Conservation (phyloP, 2,113 vertebrate species). For the Saccopteryx leptura region DNA sequence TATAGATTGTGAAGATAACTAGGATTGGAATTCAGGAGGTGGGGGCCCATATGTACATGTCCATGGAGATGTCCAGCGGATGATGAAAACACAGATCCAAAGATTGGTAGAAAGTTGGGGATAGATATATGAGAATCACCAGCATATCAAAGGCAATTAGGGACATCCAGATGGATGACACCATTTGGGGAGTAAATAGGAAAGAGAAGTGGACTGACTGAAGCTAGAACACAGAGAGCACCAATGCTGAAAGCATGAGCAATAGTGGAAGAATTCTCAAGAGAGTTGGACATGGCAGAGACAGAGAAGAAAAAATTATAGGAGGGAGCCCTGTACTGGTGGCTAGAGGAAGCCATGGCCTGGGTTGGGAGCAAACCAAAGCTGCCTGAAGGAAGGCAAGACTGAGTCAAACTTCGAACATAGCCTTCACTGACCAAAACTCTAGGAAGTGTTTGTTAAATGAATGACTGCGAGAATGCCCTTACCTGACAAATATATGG, state of each 20-base stretch:
- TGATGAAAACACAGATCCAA: constrained; percentile 59
- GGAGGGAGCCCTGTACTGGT: neutral
- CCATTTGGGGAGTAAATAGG: constrained; percentile 7
- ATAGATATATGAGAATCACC: constrained; percentile 12
- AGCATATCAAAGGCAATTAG: constrained; percentile 50
- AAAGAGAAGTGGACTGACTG: constrained; percentile 16
- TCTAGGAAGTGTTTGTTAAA: constrained; percentile 31
- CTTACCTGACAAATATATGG: accelerated
- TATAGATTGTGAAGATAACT: constrained; percentile 56
- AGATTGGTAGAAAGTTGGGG: neutral
- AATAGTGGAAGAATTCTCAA: constrained; percentile 21
- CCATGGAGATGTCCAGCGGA: constrained; percentile 38
- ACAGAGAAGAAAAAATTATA: neutral
- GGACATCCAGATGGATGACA: constrained; percentile 31
- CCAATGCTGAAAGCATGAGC: neutral
- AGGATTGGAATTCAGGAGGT: constrained; percentile 50
- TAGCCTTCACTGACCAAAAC: constrained; percentile 35
- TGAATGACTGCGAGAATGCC: constrained; percentile 24
- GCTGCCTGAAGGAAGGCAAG: constrained; percentile 14
- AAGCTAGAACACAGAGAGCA: constrained; percentile 18
- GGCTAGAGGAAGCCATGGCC: constrained; percentile 21
- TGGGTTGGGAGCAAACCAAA: constrained; percentile 18
- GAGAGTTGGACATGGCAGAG: neutral
- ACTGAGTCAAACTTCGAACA: constrained; percentile 41
- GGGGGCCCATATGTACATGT: neutral